phyloP scores from a whole-genome alignment of 2,797 vertebrate species.

The Agapornis canus region DNA sequence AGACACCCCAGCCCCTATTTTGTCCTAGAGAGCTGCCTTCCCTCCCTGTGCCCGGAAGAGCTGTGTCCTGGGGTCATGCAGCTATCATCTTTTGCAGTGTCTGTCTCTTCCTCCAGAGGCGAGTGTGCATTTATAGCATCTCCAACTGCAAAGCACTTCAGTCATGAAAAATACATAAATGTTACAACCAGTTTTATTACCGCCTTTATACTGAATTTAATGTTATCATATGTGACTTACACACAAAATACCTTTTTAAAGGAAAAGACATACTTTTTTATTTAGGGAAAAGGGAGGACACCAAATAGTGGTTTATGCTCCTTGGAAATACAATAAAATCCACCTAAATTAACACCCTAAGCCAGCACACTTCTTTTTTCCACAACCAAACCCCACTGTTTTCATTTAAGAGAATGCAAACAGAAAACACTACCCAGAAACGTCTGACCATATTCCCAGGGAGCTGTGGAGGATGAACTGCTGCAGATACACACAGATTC shows the following conservation, averaged over 20 bases:
- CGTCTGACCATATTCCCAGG: neutral
- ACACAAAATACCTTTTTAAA: slow-evolving; percentile 45
- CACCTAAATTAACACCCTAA: neutral
- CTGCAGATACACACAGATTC: neutral
- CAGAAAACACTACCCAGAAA: neutral
- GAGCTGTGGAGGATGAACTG: neutral
- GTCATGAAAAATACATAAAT: slow-evolving; percentile 45
- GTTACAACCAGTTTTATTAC: slow-evolving; percentile 42
- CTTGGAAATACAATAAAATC: slow-evolving; percentile 6
- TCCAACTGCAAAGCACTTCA: neutral
- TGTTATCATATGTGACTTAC: slow-evolving; percentile 24
- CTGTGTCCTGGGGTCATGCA: accelerated
- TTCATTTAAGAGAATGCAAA: neutral
- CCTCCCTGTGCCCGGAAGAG: neutral
- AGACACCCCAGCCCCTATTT: accelerated
- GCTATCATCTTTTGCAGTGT: neutral
- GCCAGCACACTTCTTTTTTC: neutral
- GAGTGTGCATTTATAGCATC: neutral
- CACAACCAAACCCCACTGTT: neutral
- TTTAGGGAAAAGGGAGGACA: neutral
- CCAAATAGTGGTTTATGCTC: neutral
- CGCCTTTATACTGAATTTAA: neutral
- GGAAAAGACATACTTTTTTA: slow-evolving; percentile 13
- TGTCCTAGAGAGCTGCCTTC: neutral
- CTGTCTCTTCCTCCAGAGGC: neutral